Percentiles rank a stretch among this genome's conserved stretches.
phyloP scores from a whole-genome alignment of 2,888 invertebrate species.

The Sclerodermus sp. region DNA sequence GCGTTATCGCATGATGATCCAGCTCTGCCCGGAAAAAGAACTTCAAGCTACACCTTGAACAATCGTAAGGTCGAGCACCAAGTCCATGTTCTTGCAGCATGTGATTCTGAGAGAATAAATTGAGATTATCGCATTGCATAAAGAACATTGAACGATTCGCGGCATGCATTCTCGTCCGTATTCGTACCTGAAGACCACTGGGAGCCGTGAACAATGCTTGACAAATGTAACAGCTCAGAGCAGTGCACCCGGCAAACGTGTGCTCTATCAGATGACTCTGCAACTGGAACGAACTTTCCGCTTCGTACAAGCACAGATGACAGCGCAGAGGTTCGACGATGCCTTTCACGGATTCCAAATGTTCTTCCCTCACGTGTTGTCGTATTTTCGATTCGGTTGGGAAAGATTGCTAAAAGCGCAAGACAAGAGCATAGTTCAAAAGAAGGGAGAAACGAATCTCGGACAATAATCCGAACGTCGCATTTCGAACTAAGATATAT shows the following conservation, averaged over 20 bases:
- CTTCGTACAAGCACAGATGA: conserved; percentile 76
- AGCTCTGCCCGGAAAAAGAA: conserved; percentile 91
- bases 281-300: conserved; percentile 78
- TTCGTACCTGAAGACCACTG: conserved; percentile 63
- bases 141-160: too few relatives aligned
- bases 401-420: conserved; percentile 61
- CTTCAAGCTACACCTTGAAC: conserved; percentile 77
- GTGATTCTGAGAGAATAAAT: conserved; percentile 67
- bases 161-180: background rate
- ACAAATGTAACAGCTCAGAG: conserved; percentile 86
- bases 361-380: conserved; percentile 60
- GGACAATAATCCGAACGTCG: too few relatives aligned
- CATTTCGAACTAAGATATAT: too few relatives aligned
- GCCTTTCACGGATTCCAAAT: conserved; percentile 36
- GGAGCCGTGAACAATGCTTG: conserved; percentile 85
- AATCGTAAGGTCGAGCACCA: conserved; percentile 82
- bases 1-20: conserved; percentile 71
- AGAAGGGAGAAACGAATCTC: too few relatives aligned
- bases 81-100: conserved; percentile 77
- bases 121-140: background rate
- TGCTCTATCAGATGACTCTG: conserved; percentile 91
- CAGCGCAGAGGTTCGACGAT: conserved; percentile 59
- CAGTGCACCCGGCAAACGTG: conserved; percentile 83
- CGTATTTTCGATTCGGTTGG: conserved; percentile 67
- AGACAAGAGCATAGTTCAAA: background rate